A percentile compares a stretch with the other conserved stretches of the same genome.
Conservation (phyloP, 1,140 invertebrate species). For the Tetramorium parvispinum region DNA sequence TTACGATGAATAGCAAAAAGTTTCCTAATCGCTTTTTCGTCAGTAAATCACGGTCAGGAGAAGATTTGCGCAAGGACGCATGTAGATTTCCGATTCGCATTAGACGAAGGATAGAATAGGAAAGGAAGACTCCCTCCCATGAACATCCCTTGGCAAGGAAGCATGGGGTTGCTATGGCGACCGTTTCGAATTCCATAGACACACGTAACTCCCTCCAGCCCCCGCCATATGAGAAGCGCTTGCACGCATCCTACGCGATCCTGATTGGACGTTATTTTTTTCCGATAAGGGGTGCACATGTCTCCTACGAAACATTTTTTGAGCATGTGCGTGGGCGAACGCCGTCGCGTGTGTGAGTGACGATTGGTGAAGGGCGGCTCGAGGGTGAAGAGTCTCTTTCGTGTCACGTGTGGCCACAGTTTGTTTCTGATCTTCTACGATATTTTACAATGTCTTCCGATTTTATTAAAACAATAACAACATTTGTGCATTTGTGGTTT, state of each 20-base stretch:
- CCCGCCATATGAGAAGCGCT: slow-evolving; percentile 54
- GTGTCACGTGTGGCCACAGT: slow-evolving; percentile 50
- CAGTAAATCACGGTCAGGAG: slow-evolving; percentile 51
- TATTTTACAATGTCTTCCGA: neutral
- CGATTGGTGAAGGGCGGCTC: slow-evolving; percentile 39
- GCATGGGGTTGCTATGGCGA: slow-evolving; percentile 83
- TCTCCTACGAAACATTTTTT: slow-evolving; percentile 67
- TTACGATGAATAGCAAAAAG: neutral
- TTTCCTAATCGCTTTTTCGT: neutral
- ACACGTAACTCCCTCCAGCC: slow-evolving; percentile 67
- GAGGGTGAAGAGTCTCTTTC: slow-evolving; percentile 40
- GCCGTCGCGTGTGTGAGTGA: slow-evolving; percentile 38
- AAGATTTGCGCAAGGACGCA: slow-evolving; percentile 36
- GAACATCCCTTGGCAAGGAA: slow-evolving; percentile 76
- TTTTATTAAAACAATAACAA: slow-evolving; percentile 2
- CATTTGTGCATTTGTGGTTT: neutral
- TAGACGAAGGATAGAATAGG: slow-evolving; percentile 62
- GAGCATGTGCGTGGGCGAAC: slow-evolving; percentile 47
- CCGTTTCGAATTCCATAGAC: slow-evolving; percentile 82
- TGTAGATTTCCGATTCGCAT: slow-evolving; percentile 49
- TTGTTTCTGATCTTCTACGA: neutral
- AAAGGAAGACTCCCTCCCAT: slow-evolving; percentile 69
- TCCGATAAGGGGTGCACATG: slow-evolving; percentile 82
- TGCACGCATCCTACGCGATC: slow-evolving; percentile 78
- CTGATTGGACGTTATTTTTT: slow-evolving; percentile 85